Evolutionary conservation across 2,797 vertebrate species (phyloP), one percentile per base, ranked within the genome.

Genomic region (Manis javanica): DNA sequence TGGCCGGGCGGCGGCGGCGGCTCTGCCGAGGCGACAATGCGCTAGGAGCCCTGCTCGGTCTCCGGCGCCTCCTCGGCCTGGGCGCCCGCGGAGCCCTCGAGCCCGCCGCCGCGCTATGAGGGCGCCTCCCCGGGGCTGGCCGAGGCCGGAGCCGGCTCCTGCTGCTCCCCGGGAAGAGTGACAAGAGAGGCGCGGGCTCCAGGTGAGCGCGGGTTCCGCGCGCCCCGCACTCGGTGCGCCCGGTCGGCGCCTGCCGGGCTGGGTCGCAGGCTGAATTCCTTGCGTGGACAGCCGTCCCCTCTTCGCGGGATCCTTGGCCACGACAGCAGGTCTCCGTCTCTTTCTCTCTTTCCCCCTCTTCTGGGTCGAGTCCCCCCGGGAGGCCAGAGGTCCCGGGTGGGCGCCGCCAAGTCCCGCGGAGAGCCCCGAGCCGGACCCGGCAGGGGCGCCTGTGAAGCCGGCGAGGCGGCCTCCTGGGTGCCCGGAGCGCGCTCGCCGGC

Each of bases 31-130:
- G 94, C 95, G 97, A 92, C 95, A 39, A 34, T 51, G 96, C 81
- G 93, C 78, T 90, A 26, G 82, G 64, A 85, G 51, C 59, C 79
- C 75, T 69, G 63, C 69, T 78, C 57, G 1, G 21, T 88, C 82
- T 74, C 59, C 88, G 1, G 83, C 23, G 57, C 59, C 42, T 83
- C 59, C 57, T 59, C 64, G 83, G 95, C 95, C 97, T 84, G 13
- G 49, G 96, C 71, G 59, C 81, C 87, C n/a, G 34, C 51, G 42
- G 69, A 82, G 84, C 83, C 57, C 75, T 14, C 55, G 24, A 26
- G 85, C 93, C 85, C 24, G 85, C 85, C 42, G 82, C 92, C 11
- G 92, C 95, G 97, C 93, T 97, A 98, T 98, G 98, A 88, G 90
- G 97, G 89, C 75, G 79, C 95, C 78, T 86, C 75, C 97, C 42